Percentiles rank a stretch among this genome's conserved stretches.
Conservation (phyloP, 2,797 vertebrate species). For the Manis pentadactyla region DNA sequence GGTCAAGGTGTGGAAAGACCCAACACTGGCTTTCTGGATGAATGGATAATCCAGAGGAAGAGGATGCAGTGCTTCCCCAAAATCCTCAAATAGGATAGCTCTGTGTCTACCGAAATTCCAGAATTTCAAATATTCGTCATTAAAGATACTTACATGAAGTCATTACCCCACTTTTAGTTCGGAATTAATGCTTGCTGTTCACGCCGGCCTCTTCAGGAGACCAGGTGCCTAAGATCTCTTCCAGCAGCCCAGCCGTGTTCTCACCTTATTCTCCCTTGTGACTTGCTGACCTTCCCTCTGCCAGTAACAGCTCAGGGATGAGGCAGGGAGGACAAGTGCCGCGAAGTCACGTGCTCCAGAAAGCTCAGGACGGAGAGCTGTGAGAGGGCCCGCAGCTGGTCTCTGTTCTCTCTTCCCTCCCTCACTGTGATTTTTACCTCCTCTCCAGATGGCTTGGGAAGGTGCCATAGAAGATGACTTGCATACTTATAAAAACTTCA, state of each 20-base stretch:
- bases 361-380: neutral
- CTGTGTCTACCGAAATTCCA: neutral
- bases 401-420: neutral
- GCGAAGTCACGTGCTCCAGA: neutral
- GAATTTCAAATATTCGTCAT: conserved; percentile 19
- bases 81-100: neutral
- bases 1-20: neutral
- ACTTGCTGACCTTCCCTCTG: neutral
- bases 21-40: neutral
- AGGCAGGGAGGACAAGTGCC: fast-evolving
- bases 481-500: neutral
- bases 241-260: neutral
- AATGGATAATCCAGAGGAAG: neutral
- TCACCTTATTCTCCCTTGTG: neutral
- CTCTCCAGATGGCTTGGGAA: neutral
- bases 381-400: neutral
- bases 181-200: neutral
- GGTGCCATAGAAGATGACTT: neutral
- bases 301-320: neutral
- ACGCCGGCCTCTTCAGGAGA: neutral
- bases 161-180: neutral
- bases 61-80: neutral
- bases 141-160: conserved; percentile 14
- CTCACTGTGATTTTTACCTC: neutral
- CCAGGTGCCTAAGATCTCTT: neutral